Base-by-base conservation (phyloP, 2,888 invertebrate species). In the Eupithecia exiguata region DNA sequence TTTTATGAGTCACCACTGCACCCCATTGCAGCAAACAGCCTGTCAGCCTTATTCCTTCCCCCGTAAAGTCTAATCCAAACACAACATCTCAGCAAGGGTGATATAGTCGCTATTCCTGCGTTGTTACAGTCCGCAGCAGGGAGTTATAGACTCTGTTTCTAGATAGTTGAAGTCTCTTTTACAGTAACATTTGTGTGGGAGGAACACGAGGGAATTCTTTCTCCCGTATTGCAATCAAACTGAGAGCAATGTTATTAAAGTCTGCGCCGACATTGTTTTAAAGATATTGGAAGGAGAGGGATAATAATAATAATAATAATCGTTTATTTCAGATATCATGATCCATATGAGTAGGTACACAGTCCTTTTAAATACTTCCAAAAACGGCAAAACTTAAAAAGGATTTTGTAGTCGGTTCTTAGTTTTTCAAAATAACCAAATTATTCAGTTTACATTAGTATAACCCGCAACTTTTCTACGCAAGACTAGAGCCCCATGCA, bases 181-280 rank as follows among this genome's bases (percentile, higher is more conserved):
- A 65, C 69, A 36, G 43, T 71, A 61, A n/a, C 68, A 35, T 66
- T 63, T 66, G 68, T 67, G 49, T 61, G 67, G 75, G 62, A 58
- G 53, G 75, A 66, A 72, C 72, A 62, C n/a, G 65, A 68, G 69
- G 61, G 72, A 75, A 68, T 72, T 75, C 68, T 70, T 68, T 46
- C 53, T 38, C 43, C 69, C 72, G 68, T 73, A 66, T 63, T 78
- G 78, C 77, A 82, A 81, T 83, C 81, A 74, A 74, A 79, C 74
- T 76, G 81, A 84, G 77, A 82, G 81, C 79, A 80, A 79, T 74
- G 75, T 68, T 77, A 70, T 80, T 82, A 79, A 72, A 76, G 74
- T 76, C 71, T 77, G 74, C 73, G 69, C 77, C 75, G 74, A 69
- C 36, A 72, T 74, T 72, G 70, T 77, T 78, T 78, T 68, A 72